Evolutionary conservation across 2,797 vertebrate species (phyloP), one percentile per base, ranked within the genome.

Genomic region (Rhynchotus rufescens): DNA sequence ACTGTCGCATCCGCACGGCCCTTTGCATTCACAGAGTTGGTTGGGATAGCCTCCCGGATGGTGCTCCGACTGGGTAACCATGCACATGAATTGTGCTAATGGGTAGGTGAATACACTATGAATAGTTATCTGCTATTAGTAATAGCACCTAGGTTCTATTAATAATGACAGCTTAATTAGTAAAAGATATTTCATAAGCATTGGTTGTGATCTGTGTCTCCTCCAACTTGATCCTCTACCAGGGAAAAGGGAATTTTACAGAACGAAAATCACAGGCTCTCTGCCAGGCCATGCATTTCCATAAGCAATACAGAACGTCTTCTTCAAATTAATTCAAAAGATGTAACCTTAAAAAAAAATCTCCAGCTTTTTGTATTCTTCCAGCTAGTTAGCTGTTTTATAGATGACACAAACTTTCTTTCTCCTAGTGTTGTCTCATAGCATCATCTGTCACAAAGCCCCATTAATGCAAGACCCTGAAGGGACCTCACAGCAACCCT

Each of bases 311-410:
- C 3, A 60, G 9, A 32, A 19, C 79, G 82, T 49, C 32, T 22
- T 86, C 79, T 91, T 69, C 34, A 71, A 72, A 71, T 61, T 83
- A 86, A 84, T 69, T 71, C 66, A 85, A 84, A 54, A 83, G 20
- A 28, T 54, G 56, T 6, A 32, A 69, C 9, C 15, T 94, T 76
- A 44, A 56, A 88, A 90, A 90, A 40, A 57, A 4, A 64, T 69
- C 11, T 36, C 40, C 22, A 85, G 71, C 25, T 38, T 30, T 95
- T 93, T 89, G 67, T 54, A 42, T 61, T 79, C 19, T 19, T 94
- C 7, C 23, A 79, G 36, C 28, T 74, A 19, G 26, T 40, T 51
- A 21, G 52, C 60, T 34, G 6, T 59, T 45, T 69, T 72, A 49
- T 5, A 69, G 57, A 68, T 34, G 26, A 89, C 36, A 56, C 25